These are phyloP conservation scores for Melanotaenia parkinsoni DNA, from an alignment of 2,797 vertebrate species.

Conservation along the genomic window DNA sequence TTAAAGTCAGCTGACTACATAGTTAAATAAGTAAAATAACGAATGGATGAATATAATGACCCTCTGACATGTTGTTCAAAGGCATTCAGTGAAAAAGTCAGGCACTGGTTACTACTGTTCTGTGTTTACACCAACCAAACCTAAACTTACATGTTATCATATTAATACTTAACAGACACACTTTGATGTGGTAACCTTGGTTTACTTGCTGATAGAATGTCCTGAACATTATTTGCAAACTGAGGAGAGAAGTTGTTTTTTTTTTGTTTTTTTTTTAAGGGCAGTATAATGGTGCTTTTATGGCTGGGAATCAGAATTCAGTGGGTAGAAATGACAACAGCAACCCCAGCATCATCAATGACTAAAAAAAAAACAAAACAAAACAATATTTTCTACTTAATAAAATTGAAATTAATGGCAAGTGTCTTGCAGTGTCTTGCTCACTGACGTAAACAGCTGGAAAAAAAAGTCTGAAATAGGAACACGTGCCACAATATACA, in stretches of 20 bases:
- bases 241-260: no score
- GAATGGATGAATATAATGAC: not conserved
- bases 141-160: no score
- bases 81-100: not conserved
- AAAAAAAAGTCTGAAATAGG: constrained; percentile 4
- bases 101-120: not conserved
- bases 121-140: not conserved
- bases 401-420: not conserved
- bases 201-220: not conserved
- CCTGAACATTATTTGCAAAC: not conserved
- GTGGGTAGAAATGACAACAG: not conserved
- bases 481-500: constrained; percentile 71
- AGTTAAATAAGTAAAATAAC: no score
- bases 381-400: not conserved
- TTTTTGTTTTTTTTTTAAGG: no score
- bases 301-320: not conserved
- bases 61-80: not conserved
- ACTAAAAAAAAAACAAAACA: not conserved
- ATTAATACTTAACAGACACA: not conserved
- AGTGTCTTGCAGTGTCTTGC: not conserved
- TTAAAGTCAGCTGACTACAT: no score
- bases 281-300: not conserved
- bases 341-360: not conserved
- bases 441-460: not conserved
- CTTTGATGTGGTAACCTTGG: not conserved